Conservation (phyloP, 2,113 vertebrate genomes). For the Micronycteris hirsuta region DNA sequence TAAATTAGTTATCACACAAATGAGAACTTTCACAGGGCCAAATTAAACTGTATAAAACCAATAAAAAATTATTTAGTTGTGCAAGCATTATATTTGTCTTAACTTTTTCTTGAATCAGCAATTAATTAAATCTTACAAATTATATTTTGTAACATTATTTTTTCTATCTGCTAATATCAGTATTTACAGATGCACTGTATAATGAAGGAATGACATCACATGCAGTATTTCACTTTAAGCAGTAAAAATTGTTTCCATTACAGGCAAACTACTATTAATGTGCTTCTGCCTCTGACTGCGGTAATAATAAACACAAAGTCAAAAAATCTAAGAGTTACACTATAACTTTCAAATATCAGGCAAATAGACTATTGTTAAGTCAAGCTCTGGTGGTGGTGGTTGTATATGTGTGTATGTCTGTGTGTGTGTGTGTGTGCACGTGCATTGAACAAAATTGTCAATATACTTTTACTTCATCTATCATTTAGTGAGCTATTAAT, state of each 20-base stretch:
- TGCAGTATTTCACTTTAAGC: background rate
- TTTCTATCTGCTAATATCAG: background rate
- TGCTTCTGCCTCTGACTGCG: background rate
- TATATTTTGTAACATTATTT: background rate
- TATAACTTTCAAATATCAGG: background rate
- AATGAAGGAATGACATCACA: background rate
- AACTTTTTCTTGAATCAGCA: background rate
- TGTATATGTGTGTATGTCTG: background rate
- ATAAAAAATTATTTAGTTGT: background rate
- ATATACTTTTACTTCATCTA: background rate
- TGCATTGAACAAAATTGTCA: background rate
- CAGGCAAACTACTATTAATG: background rate
- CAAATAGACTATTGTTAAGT: background rate
- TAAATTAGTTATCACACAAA: constrained; percentile 26
- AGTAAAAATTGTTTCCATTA: background rate
- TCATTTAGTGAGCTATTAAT: background rate
- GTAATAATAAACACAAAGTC: background rate
- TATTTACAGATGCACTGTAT: background rate
- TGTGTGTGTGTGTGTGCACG: background rate
- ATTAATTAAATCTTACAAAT: background rate
- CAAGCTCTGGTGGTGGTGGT: background rate
- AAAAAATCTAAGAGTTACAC: background rate
- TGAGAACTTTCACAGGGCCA: background rate
- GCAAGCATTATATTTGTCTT: background rate
- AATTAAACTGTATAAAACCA: background rate